phyloP scores from a whole-genome alignment of 2,888 invertebrate species.

The Leptothorax acervorum region DNA sequence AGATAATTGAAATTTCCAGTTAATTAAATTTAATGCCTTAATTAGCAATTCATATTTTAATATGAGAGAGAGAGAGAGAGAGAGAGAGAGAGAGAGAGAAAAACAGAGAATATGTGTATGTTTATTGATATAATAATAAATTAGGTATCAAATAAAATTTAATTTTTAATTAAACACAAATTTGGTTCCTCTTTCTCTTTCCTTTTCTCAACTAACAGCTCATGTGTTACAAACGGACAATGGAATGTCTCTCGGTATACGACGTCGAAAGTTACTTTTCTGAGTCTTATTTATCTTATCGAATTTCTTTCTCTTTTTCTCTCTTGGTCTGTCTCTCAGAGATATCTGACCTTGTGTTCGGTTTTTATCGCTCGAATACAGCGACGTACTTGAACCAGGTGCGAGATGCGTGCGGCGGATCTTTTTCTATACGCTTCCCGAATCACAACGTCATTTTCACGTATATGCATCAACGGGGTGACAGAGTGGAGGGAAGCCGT shows the following conservation, averaged over 20 bases:
- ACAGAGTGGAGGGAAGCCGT: conserved; percentile 34
- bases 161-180: neutral
- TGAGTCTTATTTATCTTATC: conserved; percentile 40
- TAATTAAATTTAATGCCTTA: conserved; percentile 8
- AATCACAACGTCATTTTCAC: conserved; percentile 43
- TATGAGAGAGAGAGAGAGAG: no score
- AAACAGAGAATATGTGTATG: neutral
- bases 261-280: conserved; percentile 6
- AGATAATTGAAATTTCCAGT: conserved; percentile 19
- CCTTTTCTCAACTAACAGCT: neutral
- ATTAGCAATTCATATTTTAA: neutral
- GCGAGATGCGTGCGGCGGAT: neutral
- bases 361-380: conserved; percentile 32
- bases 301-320: neutral
- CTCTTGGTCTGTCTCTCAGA: neutral
- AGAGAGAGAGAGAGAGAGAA: neutral
- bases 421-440: conserved; percentile 11
- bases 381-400: neutral
- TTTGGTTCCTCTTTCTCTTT: neutral
- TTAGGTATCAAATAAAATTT: neutral
- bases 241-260: neutral
- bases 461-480: conserved; percentile 11
- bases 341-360: conserved; percentile 36
- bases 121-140: neutral
- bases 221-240: neutral